These are phyloP conservation scores for Brenthis ino DNA, from an alignment of 2,888 invertebrate species.

Conservation along the genomic window DNA sequence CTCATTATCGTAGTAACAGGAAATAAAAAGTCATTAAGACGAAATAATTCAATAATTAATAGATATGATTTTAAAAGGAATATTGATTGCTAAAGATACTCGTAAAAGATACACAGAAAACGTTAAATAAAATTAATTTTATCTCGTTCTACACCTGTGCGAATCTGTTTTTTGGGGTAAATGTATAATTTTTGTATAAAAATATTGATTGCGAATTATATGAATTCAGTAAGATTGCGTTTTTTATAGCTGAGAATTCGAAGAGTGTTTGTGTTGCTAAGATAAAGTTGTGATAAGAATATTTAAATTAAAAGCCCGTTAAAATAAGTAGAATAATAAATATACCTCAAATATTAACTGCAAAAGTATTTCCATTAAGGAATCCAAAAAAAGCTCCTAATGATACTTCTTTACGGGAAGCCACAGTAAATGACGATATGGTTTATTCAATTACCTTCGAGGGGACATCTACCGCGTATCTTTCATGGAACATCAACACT, in stretches of 20 bases:
- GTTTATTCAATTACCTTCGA: conserved; percentile 61
- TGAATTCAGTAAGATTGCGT: neutral
- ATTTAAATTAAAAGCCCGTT: too few relatives aligned
- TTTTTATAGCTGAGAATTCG: neutral
- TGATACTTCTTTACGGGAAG: conserved; percentile 46
- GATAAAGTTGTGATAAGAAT: neutral
- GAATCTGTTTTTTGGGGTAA: conserved; percentile 1
- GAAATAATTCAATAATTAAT: conserved; percentile 35
- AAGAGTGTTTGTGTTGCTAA: neutral
- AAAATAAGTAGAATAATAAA: too few relatives aligned
- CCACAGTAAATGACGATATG: conserved; percentile 62
- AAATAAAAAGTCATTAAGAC: conserved; percentile 36
- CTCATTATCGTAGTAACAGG: conserved; percentile 49
- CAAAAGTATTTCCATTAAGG: neutral
- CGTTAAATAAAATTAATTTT: conserved; percentile 19
- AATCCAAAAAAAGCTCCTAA: neutral
- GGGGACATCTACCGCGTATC: conserved; percentile 21
- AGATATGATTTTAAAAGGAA: conserved; percentile 30
- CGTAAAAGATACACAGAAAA: conserved; percentile 18
- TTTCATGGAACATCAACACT: conserved; percentile 35
- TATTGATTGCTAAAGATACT: conserved; percentile 14
- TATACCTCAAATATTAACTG: too few relatives aligned
- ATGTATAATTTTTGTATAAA: conserved; percentile 1
- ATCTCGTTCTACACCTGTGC: neutral
- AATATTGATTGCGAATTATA: conserved; percentile 4